phyloP scores from a whole-genome alignment of 2,888 invertebrate genomes.

The Catocala sponsa region DNA sequence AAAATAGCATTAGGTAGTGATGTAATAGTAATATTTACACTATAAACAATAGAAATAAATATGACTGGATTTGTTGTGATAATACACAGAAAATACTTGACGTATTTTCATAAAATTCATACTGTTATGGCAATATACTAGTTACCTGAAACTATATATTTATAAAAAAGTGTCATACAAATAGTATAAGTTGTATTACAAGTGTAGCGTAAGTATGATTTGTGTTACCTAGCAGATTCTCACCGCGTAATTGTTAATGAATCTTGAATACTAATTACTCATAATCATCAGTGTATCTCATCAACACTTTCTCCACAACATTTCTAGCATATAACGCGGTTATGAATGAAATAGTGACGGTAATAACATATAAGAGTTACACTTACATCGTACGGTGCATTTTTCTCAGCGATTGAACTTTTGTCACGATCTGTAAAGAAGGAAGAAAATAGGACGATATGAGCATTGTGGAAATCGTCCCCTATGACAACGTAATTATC shows the following conservation, averaged over 20 bases:
- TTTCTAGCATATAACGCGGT: slow-evolving; percentile 36
- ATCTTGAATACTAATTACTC: slow-evolving; percentile 57
- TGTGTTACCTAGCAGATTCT: slow-evolving; percentile 43
- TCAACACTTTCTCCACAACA: slow-evolving; percentile 44
- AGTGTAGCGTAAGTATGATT: slow-evolving; percentile 24
- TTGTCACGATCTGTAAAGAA: slow-evolving; percentile 88
- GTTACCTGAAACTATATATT: not conserved
- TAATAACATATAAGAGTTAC: slow-evolving; percentile 53
- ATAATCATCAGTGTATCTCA: slow-evolving; percentile 34
- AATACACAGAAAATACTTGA: slow-evolving; percentile 17
- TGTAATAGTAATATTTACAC: slow-evolving; percentile 32
- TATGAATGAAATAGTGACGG: slow-evolving; percentile 63
- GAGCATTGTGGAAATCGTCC: slow-evolving; percentile 61
- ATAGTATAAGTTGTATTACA: not conserved
- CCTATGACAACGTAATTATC: slow-evolving; percentile 45
- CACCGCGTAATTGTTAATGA: slow-evolving; percentile 54
- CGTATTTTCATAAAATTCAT: not conserved
- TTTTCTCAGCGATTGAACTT: slow-evolving; percentile 88
- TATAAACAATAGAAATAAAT: slow-evolving; percentile 23
- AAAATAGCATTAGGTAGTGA: slow-evolving; percentile 26
- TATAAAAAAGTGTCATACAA: not conserved
- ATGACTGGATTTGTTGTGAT: slow-evolving; percentile 18
- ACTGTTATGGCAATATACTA: not conserved
- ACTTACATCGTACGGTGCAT: slow-evolving; percentile 90
- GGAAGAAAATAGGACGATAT: slow-evolving; percentile 67